phyloP scores from a whole-genome alignment of 2,888 invertebrate genomes.

The Meghimatium bilineatum region DNA sequence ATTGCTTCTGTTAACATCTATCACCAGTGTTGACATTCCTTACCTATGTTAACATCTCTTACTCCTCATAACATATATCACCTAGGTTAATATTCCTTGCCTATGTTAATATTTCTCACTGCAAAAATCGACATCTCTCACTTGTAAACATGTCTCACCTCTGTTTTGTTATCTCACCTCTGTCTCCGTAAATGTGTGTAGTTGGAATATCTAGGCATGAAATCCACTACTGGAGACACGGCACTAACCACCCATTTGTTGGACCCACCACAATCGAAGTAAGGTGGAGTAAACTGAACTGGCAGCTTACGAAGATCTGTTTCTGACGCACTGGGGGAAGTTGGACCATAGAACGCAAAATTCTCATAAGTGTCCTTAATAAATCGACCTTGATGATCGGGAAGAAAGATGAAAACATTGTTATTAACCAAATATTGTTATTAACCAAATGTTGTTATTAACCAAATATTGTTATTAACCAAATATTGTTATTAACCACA shows the following conservation, averaged over 20 bases:
- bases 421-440: no score
- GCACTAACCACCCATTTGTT: constrained; percentile 97
- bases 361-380: constrained; percentile 58
- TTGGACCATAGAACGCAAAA: constrained; percentile 70
- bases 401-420: no score
- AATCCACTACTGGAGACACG: constrained; percentile 94
- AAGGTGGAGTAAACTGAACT: constrained; percentile 94
- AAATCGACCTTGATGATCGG: constrained; percentile 55
- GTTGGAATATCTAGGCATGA: constrained; percentile 83
- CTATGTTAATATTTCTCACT: neutral
- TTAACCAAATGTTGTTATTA: no score
- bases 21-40: no score
- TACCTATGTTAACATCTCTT: neutral
- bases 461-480: no score
- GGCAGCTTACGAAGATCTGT: constrained; percentile 81
- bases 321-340: constrained; percentile 62
- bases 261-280: constrained; percentile 95
- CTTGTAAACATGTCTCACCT: no score
- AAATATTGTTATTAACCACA: no score
- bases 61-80: neutral
- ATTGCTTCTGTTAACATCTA: no score
- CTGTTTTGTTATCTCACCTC: constrained; percentile 53
- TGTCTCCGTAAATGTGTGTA: constrained; percentile 69
- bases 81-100: neutral
- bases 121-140: no score